Evolutionary conservation across 2,888 invertebrate genomes (phyloP).

Genomic region (Lomographa bimaculata): DNA sequence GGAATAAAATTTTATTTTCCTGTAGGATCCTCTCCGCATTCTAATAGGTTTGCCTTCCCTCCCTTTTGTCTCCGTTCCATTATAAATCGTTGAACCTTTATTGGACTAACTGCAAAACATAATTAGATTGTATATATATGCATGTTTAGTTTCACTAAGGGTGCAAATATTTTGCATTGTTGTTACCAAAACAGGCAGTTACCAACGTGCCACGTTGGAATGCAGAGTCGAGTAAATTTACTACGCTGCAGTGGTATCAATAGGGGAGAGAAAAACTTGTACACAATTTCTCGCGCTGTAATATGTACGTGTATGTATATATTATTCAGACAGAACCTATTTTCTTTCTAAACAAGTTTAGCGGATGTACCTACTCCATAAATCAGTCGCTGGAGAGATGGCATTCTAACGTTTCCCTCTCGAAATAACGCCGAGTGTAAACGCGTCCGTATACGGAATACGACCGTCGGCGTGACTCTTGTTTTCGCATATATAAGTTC

Average conservation of each 20-base stretch:
- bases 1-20: constrained; percentile 21
- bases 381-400: constrained; percentile 20
- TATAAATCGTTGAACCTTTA: constrained; percentile 12
- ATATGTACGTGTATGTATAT: constrained; percentile 7
- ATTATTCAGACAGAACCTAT: constrained; percentile 15
- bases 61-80: constrained; percentile 7
- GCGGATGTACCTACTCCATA: constrained; percentile 20
- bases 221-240: constrained; percentile 13
- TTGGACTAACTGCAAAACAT: constrained; percentile 4
- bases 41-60: constrained; percentile 8
- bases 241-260: constrained; percentile 12
- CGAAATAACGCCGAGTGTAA: constrained; percentile 19
- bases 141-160: constrained; percentile 8
- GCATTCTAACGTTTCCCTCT: constrained; percentile 19
- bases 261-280: constrained; percentile 3
- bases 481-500: constrained; percentile 40
- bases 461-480: constrained; percentile 29
- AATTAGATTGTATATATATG: constrained; percentile 8
- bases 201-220: constrained; percentile 4
- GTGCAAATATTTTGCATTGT: constrained; percentile 6
- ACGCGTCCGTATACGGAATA: constrained; percentile 14
- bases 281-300: constrained; percentile 1
- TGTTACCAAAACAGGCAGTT: constrained; percentile 9
- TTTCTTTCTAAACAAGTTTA: constrained; percentile 20
- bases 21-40: constrained; percentile 7